Evolutionary conservation across 2,797 vertebrate genomes (phyloP), one percentile per base, ranked within the genome.

Genomic region (Gambusia yucatana): DNA sequence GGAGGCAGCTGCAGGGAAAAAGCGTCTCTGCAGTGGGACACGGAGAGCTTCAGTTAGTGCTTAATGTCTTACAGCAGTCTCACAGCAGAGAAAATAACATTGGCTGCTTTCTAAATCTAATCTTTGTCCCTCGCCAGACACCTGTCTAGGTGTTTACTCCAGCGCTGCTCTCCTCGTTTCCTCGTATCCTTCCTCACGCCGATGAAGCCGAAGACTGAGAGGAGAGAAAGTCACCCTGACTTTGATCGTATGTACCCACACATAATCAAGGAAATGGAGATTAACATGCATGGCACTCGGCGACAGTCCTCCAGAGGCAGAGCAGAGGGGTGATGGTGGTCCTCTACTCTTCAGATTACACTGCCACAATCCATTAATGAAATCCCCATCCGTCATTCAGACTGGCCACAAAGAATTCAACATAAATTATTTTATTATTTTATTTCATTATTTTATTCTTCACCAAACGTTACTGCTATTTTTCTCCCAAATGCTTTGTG

Each of bases 181-280:
- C 86, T 73, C 70, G 46, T 47, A 76, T 79, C 57, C 50, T 80
- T 85, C 81, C 78, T 87, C 85, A 78, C 57, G 63, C 30, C 39
- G 79, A 41, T n/a, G 55, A 82, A 80, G 70, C 79, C 81, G 78
- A 83, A 71, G 83, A 83, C 75, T 3, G 13, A 28, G 48, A 73
- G 41, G 36, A 80, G 61, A 88, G 88, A 95, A 94, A 94, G 94
- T 93, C 94, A 93, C 93, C 93, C 91, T 94, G 94, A 95, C 94
- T 93, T 95, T 95, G 93, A 93, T 86, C 78, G 80, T 59, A 59
- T 79, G 83, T 78, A 83, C 81, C 82, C 80, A 30, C 87, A 84
- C 89, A 82, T 92, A 91, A 92, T 88, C 52, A 77, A 90, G 91
- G 80, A 85, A 86, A 91, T 91, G 83, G 87, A 93, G 93, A 94